Percentiles rank a stretch among this genome's conserved stretches.
Conservation (phyloP, 2,113 vertebrate genomes). For the Rana temporaria region DNA sequence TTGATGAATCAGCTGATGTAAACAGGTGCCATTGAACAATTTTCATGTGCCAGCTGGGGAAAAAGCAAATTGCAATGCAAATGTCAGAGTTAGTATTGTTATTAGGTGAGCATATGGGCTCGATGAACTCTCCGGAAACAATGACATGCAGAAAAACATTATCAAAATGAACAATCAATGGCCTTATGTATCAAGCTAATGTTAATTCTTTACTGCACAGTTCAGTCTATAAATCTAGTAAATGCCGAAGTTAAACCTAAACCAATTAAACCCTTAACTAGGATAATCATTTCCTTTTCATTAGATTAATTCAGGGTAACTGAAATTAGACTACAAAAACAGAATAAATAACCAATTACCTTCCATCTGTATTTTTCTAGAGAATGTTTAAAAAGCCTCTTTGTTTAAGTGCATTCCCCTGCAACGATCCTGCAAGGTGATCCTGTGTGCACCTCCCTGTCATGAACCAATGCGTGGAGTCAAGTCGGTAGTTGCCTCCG, state of each 20-base stretch:
- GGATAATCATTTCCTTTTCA: too few species aligned
- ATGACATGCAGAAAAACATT: not conserved
- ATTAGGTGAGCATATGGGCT: constrained; percentile 39
- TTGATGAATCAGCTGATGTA: constrained; percentile 34
- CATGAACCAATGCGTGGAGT: too few species aligned
- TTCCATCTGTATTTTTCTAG: too few species aligned
- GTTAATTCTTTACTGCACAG: constrained; percentile 5
- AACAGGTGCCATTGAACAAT: constrained; percentile 38
- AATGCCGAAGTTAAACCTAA: not conserved
- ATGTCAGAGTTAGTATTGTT: constrained; percentile 39
- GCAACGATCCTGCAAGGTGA: too few species aligned
- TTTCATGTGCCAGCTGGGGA: constrained; percentile 37
- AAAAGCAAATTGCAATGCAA: constrained; percentile 42
- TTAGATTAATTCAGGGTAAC: too few species aligned
- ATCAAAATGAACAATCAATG: constrained; percentile 27
- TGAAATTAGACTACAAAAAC: too few species aligned
- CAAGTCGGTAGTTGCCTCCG: too few species aligned
- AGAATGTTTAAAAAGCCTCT: too few species aligned
- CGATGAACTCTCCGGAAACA: constrained; percentile 11
- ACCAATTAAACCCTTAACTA: too few species aligned
- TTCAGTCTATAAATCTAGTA: not conserved
- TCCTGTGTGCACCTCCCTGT: too few species aligned
- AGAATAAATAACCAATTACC: too few species aligned
- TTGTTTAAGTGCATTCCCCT: too few species aligned
- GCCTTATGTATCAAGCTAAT: constrained; percentile 20